Conservation (phyloP, 2,888 invertebrate genomes). For the Poecilus cupreus region DNA sequence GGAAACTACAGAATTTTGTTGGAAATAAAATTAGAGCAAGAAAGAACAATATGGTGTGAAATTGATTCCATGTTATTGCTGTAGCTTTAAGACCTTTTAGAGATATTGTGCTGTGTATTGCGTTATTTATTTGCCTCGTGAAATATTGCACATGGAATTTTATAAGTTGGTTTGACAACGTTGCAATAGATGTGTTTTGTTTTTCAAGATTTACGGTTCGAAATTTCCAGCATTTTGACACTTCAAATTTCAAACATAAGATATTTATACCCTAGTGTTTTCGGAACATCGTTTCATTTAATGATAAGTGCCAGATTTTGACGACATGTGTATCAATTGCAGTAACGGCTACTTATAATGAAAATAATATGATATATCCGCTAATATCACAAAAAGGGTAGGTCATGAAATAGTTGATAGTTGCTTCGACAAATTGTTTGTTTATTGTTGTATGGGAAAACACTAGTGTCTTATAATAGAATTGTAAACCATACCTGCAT, state of each 20-base stretch:
- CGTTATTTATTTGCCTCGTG: slow-evolving; percentile 2
- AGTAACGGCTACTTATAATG: no score
- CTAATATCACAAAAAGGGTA: no score
- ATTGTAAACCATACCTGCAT: no score
- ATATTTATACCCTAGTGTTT: background rate
- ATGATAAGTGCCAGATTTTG: no score
- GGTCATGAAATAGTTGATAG: no score
- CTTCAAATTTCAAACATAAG: slow-evolving; percentile 12
- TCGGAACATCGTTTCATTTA: no score
- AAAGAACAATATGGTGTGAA: slow-evolving; percentile 33
- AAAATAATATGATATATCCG: no score
- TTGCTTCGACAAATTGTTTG: no score
- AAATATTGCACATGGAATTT: slow-evolving; percentile 33
- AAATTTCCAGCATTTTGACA: slow-evolving; percentile 10
- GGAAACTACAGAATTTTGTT: slow-evolving; percentile 16
- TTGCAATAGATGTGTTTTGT: slow-evolving; percentile 28
- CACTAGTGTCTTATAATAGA: no score
- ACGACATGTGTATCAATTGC: no score
- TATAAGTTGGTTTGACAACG: slow-evolving; percentile 34
- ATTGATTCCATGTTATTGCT: slow-evolving; percentile 29
- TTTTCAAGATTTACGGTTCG: slow-evolving; percentile 9
- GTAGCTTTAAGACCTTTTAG: slow-evolving; percentile 5
- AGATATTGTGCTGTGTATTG: slow-evolving; percentile 23
- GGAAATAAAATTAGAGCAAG: slow-evolving; percentile 23
- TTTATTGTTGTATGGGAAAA: no score